These are phyloP conservation scores for Corythaixoides concolor DNA, from an alignment of 2,113 vertebrate genomes.

Conservation along the genomic window DNA sequence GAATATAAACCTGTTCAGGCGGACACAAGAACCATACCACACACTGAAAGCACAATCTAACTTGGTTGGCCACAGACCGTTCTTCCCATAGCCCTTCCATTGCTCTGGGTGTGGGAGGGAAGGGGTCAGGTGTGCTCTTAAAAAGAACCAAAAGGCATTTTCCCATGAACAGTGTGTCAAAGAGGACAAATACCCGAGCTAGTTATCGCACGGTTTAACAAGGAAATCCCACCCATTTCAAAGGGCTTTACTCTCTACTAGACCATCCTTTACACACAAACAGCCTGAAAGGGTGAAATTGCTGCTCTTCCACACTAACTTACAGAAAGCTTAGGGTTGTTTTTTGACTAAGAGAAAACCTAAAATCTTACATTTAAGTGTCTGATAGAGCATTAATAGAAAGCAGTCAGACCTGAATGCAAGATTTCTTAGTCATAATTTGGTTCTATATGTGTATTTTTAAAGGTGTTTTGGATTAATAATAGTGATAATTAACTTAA, in stretches of 20 bases:
- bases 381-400: not conserved
- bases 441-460: not conserved
- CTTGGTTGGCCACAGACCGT: fast-evolving
- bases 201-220: not conserved
- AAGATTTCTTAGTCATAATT: not conserved
- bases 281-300: not conserved
- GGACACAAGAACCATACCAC: not conserved
- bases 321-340: not conserved
- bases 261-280: not conserved
- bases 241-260: not conserved
- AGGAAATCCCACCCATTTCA: not conserved
- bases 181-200: not conserved
- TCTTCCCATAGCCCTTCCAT: not conserved
- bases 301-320: too few relatives aligned
- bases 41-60: fast-evolving
- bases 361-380: too few relatives aligned
- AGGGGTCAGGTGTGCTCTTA: not conserved
- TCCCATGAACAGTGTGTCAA: too few relatives aligned
- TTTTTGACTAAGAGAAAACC: not conserved
- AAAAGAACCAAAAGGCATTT: not conserved
- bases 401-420: not conserved
- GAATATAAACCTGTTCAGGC: too few relatives aligned
- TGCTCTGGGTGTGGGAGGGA: not conserved
- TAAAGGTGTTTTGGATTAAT: not conserved
- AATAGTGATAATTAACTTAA: not conserved